A percentile compares a stretch with the other conserved stretches of the same genome.
phyloP scores from a whole-genome alignment of 2,797 vertebrate genomes.

The Parauchenoglanis punctatus region DNA sequence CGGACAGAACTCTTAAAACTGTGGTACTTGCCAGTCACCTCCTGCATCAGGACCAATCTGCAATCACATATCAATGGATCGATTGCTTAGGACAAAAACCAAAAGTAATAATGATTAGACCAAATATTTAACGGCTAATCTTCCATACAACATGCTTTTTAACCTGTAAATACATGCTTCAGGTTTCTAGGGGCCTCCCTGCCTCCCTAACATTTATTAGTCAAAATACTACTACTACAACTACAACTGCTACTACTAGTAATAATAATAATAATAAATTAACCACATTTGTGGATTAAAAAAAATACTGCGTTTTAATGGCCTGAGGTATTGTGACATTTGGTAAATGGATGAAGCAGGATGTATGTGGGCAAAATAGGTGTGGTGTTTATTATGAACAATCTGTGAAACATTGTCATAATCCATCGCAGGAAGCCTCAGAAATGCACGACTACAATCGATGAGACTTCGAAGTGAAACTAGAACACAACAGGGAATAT shows the following conservation, averaged over 20 bases:
- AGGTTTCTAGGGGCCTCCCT: background rate
- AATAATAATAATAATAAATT: background rate
- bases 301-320: background rate
- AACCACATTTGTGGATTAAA: background rate
- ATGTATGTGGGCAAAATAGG: background rate
- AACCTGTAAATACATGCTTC: background rate
- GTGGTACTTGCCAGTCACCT: conserved; percentile 79
- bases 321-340: background rate
- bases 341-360: background rate
- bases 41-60: conserved; percentile 81
- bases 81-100: background rate
- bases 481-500: background rate
- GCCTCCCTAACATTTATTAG: background rate
- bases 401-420: background rate
- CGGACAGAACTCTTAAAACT: conserved; percentile 83
- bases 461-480: background rate
- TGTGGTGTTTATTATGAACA: background rate
- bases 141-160: background rate
- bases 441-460: background rate
- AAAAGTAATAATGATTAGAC: background rate
- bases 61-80: background rate
- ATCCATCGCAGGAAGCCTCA: background rate
- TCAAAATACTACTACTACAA: background rate
- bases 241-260: background rate
- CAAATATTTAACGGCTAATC: background rate